Evolutionary conservation across 2,888 invertebrate genomes (phyloP), one percentile per base, ranked within the genome.

Genomic region (Polymixis lichenea): DNA sequence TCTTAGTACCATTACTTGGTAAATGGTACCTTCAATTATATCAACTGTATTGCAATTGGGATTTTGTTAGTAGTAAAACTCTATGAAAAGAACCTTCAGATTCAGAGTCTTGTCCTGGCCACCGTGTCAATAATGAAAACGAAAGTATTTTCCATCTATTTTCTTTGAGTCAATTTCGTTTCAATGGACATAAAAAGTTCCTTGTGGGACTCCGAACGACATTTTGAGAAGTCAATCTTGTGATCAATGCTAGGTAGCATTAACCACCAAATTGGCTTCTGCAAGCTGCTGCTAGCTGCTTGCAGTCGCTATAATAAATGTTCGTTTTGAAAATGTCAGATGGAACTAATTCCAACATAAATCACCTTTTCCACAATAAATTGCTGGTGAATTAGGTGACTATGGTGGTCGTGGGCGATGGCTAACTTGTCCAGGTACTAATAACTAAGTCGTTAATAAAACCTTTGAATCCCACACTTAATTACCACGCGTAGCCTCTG

Each of bases 381-480:
- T 43, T 70, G 65, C 61, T 68, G 38, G 53, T n/a, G n/a, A 75
- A 83, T 56, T 75, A 78, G 72, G 67, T 77, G 56, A 77, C 66
- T 64, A 84, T 75, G 73, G 82, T 78, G 66, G 7, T 51, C 22
- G 85, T 87, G 85, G 82, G 88, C 85, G 87, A 68, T 66, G 71
- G 78, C 66, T 66, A 68, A 68, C 70, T 82, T 76, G 82, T 83
- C 84, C 80, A 77, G 70, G 64, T 70, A 87, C 70, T 81, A 83
- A 82, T 83, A 79, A 80, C 71, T 56, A 69, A 79, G 56, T 78
- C 73, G 65, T 75, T 73, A 84, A 70, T 79, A 87, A 70, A 72
- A 77, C 75, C 67, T 72, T 77, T 79, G 60, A 80, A 83, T 78
- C 85, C 85, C 87, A 88, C 88, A 80, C 81, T 51, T 83, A 78